These are phyloP conservation scores for Himalopsyche japonica DNA, from an alignment of 2,888 invertebrate species.

Conservation along the genomic window DNA sequence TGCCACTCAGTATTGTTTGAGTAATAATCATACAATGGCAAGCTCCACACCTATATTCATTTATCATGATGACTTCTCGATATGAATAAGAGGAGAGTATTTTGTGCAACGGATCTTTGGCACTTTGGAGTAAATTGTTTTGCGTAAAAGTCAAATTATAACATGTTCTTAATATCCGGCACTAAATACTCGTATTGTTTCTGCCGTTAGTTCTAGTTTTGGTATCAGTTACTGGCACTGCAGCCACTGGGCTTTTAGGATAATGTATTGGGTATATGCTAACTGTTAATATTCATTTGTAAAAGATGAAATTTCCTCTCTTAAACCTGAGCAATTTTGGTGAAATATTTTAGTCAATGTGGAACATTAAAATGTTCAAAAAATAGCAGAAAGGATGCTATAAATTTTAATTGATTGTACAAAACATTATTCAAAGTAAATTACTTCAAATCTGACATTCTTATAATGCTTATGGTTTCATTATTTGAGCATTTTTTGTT, in stretches of 20 bases:
- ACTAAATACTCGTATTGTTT: neutral
- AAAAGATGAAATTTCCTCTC: neutral
- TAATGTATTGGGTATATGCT: neutral
- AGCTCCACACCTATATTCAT: neutral
- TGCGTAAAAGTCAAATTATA: neutral
- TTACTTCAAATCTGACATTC: no score
- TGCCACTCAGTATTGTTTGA: neutral
- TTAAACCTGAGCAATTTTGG: no score
- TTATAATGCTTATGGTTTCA: no score
- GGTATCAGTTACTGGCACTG: neutral
- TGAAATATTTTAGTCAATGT: no score
- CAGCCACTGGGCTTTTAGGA: neutral
- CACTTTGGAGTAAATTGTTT: neutral
- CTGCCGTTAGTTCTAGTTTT: neutral
- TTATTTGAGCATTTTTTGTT: no score
- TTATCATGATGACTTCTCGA: neutral
- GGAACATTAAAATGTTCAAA: no score
- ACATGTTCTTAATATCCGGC: neutral
- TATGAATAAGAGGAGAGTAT: neutral
- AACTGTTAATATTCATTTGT: neutral
- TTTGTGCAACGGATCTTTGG: neutral
- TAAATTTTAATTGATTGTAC: no score
- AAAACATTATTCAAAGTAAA: no score
- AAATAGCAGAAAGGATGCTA: no score
- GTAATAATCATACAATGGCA: neutral